Evolutionary conservation across 2,113 vertebrate genomes (phyloP).

Genomic region (Albula glossodonta): DNA sequence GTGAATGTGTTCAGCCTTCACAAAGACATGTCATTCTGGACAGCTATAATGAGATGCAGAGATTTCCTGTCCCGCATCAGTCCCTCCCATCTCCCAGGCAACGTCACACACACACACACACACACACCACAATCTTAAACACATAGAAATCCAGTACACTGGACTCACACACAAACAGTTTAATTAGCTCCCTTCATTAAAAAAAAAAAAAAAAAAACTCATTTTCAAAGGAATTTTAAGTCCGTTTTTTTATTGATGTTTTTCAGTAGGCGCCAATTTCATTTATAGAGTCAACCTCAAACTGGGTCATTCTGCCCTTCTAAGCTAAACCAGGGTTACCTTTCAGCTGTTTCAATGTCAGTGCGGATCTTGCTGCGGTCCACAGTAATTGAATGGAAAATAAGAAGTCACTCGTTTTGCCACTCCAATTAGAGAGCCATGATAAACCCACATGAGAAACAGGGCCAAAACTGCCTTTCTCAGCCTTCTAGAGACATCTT

Average conservation of each 20-base stretch:
- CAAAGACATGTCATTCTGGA: background rate
- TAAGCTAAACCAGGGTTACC: slow-evolving; percentile 52
- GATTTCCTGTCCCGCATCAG: slow-evolving; percentile 11
- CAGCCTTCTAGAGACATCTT: slow-evolving; percentile 51
- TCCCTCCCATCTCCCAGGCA: slow-evolving; percentile 35
- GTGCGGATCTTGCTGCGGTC: slow-evolving; percentile 63
- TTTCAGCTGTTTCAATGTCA: slow-evolving; percentile 51
- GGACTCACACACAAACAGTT: slow-evolving; percentile 49
- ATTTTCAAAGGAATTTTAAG: slow-evolving; percentile 60
- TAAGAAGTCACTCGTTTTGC: slow-evolving; percentile 67
- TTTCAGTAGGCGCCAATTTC: slow-evolving; percentile 69
- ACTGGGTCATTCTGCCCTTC: slow-evolving; percentile 66
- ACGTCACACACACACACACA: slow-evolving; percentile 30
- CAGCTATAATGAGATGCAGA: background rate
- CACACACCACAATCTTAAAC: slow-evolving; percentile 30
- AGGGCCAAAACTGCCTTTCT: slow-evolving; percentile 43
- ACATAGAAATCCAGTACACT: slow-evolving; percentile 23
- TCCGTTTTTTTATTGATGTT: slow-evolving; percentile 64
- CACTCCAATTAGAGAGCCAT: slow-evolving; percentile 68
- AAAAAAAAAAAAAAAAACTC: slow-evolving; percentile 52
- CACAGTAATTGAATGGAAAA: slow-evolving; percentile 73
- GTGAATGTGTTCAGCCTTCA: background rate
- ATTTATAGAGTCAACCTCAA: slow-evolving; percentile 75
- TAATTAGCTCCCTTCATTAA: slow-evolving; percentile 67
- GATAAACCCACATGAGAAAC: slow-evolving; percentile 57